Evolutionary conservation across 2,888 invertebrate genomes (phyloP).

Genomic region (Leuctra nigra): DNA sequence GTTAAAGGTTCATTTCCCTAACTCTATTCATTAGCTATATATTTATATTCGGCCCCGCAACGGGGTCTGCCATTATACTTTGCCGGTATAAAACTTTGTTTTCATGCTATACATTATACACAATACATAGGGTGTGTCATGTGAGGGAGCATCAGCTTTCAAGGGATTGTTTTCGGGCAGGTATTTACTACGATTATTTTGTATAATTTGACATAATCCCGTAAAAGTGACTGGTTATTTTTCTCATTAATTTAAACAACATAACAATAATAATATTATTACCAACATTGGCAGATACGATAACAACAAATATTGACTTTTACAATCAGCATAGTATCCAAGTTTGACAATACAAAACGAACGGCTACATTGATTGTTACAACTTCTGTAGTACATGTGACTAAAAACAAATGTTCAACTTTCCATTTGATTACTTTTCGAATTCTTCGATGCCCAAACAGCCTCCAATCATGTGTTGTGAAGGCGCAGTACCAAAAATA

Average conservation of each 20-base stretch:
- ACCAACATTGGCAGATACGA: constrained; percentile 1
- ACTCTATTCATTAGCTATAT: constrained; percentile 19
- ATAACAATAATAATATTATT: constrained; percentile 13
- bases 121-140: constrained; percentile 22
- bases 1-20: constrained; percentile 28
- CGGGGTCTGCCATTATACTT: constrained; percentile 21
- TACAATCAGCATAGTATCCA: constrained; percentile 13
- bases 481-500: constrained; percentile 29
- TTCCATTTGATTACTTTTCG: too few species aligned
- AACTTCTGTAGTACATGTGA: neutral
- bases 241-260: constrained; percentile 12
- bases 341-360: constrained; percentile 6
- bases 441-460: neutral
- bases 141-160: constrained; percentile 19
- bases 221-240: constrained; percentile 8
- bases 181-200: constrained; percentile 2
- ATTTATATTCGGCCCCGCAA: constrained; percentile 12
- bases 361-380: neutral
- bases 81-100: constrained; percentile 28
- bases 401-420: neutral
- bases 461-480: constrained; percentile 24
- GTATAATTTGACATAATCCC: constrained; percentile 15
- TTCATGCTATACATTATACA: constrained; percentile 26
- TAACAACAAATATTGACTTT: constrained; percentile 17
- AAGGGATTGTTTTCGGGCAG: constrained; percentile 1